Base-by-base conservation (phyloP, 2,797 vertebrate genomes). In the Gallinago solitaria region DNA sequence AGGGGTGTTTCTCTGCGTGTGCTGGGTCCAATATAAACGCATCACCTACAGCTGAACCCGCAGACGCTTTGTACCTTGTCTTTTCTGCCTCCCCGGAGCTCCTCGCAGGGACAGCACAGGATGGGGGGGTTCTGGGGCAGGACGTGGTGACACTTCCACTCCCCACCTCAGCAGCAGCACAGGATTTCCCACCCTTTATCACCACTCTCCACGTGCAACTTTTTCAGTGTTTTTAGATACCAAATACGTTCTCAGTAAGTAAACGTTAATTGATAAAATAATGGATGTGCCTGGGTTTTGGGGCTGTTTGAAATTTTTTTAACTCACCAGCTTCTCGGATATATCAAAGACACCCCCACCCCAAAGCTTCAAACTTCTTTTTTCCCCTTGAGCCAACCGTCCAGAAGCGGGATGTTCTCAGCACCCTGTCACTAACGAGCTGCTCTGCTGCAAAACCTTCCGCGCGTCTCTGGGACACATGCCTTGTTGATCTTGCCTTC, bases 11-110 rank as follows among this genome's bases (percentile, higher is more conserved):
- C 50, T 41, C 2, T 71, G 93, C 51, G 90, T 56, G 96, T 91
- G 67, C 93, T 81, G 95, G 87, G 75, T 83, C 9, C 12, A 20
- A 69, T 30, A 78, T 69, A 73, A 91, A 90, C 5, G 41, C 83
- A 32, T 56, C 53, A 41, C 13, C 83, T 75, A 27, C 91, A 63
- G 69, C 2, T 23, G 70, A 89, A 81, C 77, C 89, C 47, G 3
- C 9, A n/a, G 73, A 9, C 63, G 23, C 7, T 21, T 43, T 89
- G 76, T 75, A 73, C 9, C 0, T 32, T 81, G 84, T 91, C 83
- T 91, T 78, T 91, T 83, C 94, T 88, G 67, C 57, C 8, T 9
- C 63, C 79, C 4, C 9, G 71, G 4, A 37, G 79, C 24, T 61
- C 37, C 63, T 69, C 3, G 5, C 59, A 68, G 77, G 70, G 77